Evolutionary conservation across 1,140 invertebrate species (phyloP).

Genomic region (Dendroctonus ponderosae): DNA sequence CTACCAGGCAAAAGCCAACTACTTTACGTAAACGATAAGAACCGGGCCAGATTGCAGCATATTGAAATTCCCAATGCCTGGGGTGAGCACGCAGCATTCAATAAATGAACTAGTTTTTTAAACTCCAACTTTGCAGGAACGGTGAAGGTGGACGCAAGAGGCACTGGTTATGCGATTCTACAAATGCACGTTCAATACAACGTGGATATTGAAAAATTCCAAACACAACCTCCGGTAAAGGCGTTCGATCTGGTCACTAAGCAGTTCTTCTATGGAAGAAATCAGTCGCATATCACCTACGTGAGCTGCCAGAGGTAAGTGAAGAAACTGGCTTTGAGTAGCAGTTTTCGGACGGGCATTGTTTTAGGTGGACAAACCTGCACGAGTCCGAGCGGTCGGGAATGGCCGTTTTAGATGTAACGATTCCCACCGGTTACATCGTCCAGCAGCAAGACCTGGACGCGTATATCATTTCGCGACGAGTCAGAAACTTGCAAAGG

Average conservation of each 20-base stretch:
- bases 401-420: slow-evolving; percentile 87
- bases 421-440: slow-evolving; percentile 91
- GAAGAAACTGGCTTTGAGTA: not conserved
- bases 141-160: slow-evolving; percentile 84
- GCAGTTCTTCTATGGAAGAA: slow-evolving; percentile 80
- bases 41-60: slow-evolving; percentile 72
- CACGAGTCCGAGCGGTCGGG: slow-evolving; percentile 83
- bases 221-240: slow-evolving; percentile 77
- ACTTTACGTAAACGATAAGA: slow-evolving; percentile 71
- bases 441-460: slow-evolving; percentile 89
- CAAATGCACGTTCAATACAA: slow-evolving; percentile 95
- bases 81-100: slow-evolving; percentile 55
- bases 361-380: slow-evolving; percentile 71
- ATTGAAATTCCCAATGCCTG: slow-evolving; percentile 87
- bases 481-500: slow-evolving; percentile 77
- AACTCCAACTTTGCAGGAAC: too few species aligned
- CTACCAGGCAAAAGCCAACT: slow-evolving; percentile 58
- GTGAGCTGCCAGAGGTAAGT: slow-evolving; percentile 75
- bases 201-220: slow-evolving; percentile 83
- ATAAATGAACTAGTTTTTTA: too few species aligned
- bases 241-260: slow-evolving; percentile 73
- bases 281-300: slow-evolving; percentile 89
- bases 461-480: slow-evolving; percentile 71
- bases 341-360: not conserved
- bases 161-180: slow-evolving; percentile 86